Evolutionary conservation across 2,113 vertebrate species (phyloP), one percentile per base, ranked within the genome.

Genomic region (Tetrao urogallus): DNA sequence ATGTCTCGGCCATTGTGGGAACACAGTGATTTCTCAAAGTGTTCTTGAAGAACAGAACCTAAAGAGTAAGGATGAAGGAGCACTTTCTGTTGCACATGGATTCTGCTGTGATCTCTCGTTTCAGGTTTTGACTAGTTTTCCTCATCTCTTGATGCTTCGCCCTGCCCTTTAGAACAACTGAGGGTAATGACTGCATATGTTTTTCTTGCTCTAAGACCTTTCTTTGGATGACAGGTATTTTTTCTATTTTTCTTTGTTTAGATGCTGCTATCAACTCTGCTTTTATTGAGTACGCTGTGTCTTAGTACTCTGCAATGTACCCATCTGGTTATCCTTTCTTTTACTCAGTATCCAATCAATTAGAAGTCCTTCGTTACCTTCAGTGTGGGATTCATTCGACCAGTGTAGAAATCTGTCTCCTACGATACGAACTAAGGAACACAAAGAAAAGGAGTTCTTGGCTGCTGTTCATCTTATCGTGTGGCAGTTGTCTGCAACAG

Each of bases 401-500:
- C 72, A 18, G 10, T 8, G 22, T 22, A 75, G 61, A 50, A 30
- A 70, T 77, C 36, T 93, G 48, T 36, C 85, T 85, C 15, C 17
- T 72, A 16, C 72, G 61, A 38, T 79, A 48, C 65, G 11, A 87
- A 43, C 43, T 75, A 42, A 71, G 32, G 32, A 60, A 32, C 79
- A 56, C 16, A 17, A 91, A 79, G 79, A 82, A 95, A 60, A 80
- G 8, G 6, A 80, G 10, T 58, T 80, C 69, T 77, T 93, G 70
- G 20, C 70, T 94, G 57, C 52, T 65, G 32, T 64, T 95, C 43
- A 7, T 84, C 88, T 71, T 71, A 40, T 13, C 73, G 83, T 71
- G 38, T 14, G 43, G 80, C 86, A 95, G 88, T 74, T 86, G 88
- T 86, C 88, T 88, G 30, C 73, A 65, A 8, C 40, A 63, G 60